Evolutionary conservation across 2,888 invertebrate genomes (phyloP).

Genomic region (Zhuqinia jingwanae): DNA sequence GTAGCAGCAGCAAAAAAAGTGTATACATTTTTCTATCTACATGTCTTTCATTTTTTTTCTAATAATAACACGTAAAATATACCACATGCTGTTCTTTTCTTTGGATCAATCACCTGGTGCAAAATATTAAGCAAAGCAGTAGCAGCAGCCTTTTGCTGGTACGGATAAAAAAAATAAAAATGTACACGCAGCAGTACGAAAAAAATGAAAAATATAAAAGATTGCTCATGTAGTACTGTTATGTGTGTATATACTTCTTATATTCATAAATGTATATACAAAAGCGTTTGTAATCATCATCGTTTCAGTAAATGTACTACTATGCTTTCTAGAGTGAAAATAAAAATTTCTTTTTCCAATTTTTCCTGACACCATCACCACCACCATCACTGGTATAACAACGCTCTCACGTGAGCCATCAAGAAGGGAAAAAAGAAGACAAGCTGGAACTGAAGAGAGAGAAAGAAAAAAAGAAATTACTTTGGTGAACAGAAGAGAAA

Average conservation of each 20-base stretch:
- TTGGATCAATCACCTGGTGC: constrained; percentile 68
- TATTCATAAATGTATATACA: no score
- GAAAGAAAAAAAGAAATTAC: constrained; percentile 50
- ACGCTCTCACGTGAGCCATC: constrained; percentile 62
- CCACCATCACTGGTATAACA: no score
- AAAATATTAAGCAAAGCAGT: constrained; percentile 21
- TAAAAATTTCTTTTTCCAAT: constrained; percentile 59
- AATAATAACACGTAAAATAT: constrained; percentile 58
- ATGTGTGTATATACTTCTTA: not conserved
- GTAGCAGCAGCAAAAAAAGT: constrained; percentile 9
- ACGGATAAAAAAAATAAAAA: constrained; percentile 16
- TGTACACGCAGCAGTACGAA: not conserved
- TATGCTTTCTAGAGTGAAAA: constrained; percentile 48
- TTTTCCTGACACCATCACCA: constrained; percentile 49
- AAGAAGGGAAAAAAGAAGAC: constrained; percentile 12
- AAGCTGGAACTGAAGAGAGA: not conserved
- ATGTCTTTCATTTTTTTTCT: constrained; percentile 35
- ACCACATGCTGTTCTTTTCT: constrained; percentile 67
- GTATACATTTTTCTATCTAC: not conserved
- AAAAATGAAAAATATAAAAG: constrained; percentile 19
- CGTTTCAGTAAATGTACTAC: not conserved
- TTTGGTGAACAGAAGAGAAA: constrained; percentile 37
- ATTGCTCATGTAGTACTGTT: not conserved
- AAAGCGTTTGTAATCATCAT: constrained; percentile 13
- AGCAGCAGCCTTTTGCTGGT: not conserved